Conservation (phyloP, 2,888 invertebrate genomes). For the Bruchidius siliquastri region DNA sequence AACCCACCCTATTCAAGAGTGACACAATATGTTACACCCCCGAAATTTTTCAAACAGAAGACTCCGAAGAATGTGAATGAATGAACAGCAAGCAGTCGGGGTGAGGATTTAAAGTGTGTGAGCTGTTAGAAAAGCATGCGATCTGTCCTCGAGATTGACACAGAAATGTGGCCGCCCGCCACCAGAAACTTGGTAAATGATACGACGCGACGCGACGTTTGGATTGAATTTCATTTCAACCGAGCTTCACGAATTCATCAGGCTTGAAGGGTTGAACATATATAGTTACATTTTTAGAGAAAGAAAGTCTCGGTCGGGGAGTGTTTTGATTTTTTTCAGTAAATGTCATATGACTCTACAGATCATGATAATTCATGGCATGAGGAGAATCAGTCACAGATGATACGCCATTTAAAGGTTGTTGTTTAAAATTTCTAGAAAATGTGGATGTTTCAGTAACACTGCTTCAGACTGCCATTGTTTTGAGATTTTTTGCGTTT, state of each 20-base stretch:
- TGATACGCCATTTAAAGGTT: too few species aligned
- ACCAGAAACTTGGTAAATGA: too few species aligned
- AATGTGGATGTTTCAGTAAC: too few species aligned
- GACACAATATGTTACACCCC: background rate
- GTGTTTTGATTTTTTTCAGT: too few species aligned
- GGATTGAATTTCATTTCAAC: background rate
- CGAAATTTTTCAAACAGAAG: background rate
- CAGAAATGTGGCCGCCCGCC: conserved; percentile 24
- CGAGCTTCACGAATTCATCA: background rate
- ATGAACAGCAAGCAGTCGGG: background rate
- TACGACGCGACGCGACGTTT: background rate
- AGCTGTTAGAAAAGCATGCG: conserved; percentile 23
- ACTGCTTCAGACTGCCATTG: too few species aligned
- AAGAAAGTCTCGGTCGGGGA: background rate
- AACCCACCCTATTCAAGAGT: background rate
- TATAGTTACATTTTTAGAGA: background rate
- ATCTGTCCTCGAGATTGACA: conserved; percentile 25
- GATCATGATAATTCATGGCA: too few species aligned
- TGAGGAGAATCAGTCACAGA: too few species aligned
- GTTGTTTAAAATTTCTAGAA: too few species aligned
- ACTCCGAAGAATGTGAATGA: background rate
- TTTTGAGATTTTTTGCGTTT: too few species aligned
- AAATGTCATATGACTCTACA: too few species aligned
- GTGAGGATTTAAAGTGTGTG: conserved; percentile 15
- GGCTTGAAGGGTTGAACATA: background rate